These are phyloP conservation scores for Leptoclinus maculatus DNA, from an alignment of 2,797 vertebrate species.

Conservation along the genomic window DNA sequence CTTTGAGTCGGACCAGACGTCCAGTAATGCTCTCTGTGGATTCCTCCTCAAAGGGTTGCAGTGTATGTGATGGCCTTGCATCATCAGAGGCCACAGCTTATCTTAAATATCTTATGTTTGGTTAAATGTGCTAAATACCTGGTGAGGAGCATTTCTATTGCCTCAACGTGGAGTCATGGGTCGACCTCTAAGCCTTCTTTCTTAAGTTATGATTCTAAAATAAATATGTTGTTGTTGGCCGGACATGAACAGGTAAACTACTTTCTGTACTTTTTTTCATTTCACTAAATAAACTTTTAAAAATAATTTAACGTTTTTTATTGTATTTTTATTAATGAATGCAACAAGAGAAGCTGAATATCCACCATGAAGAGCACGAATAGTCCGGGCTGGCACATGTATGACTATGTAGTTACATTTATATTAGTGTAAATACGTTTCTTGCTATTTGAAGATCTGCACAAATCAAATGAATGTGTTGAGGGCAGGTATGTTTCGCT, in stretches of 20 bases:
- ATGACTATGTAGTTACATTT: background rate
- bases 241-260: too few species aligned
- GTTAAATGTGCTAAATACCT: background rate
- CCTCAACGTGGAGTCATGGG: background rate
- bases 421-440: background rate
- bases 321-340: background rate
- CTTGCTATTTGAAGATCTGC: background rate
- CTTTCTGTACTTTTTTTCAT: background rate
- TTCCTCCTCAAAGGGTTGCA: slow-evolving; percentile 39
- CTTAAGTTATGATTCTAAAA: background rate
- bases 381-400: background rate
- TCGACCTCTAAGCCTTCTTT: background rate
- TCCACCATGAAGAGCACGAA: background rate
- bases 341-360: background rate
- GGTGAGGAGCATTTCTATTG: background rate
- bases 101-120: slow-evolving; percentile 28
- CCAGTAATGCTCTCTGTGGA: slow-evolving; percentile 20
- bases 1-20: slow-evolving; percentile 7
- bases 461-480: background rate
- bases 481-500: background rate
- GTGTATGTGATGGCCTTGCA: slow-evolving; percentile 38
- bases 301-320: background rate
- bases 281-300: slow-evolving; percentile 4
- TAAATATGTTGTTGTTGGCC: background rate
- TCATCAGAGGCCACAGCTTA: slow-evolving; percentile 48